A percentile compares a stretch with the other conserved stretches of the same genome.
These are phyloP conservation scores for Trypoxylon attenuatum DNA, from an alignment of 2,888 invertebrate genomes.

Conservation along the genomic window DNA sequence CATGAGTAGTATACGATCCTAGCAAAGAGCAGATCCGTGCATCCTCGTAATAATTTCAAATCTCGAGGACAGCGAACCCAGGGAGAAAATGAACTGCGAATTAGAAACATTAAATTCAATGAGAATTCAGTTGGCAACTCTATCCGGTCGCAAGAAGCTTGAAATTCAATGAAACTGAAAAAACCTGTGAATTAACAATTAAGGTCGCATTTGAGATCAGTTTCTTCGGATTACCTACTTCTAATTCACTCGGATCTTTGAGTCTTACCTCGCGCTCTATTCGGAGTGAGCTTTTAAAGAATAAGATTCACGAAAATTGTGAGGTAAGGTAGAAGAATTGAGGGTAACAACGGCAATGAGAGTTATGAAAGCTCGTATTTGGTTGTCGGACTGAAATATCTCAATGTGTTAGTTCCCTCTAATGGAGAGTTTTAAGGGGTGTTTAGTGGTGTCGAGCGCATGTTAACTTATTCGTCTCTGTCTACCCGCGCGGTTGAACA, in stretches of 20 bases:
- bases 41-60: slow-evolving; percentile 24
- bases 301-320: too few species aligned
- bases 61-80: slow-evolving; percentile 3
- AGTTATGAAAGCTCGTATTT: too few species aligned
- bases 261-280: too few species aligned
- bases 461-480: slow-evolving; percentile 15
- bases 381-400: too few species aligned
- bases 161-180: slow-evolving; percentile 27
- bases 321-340: too few species aligned
- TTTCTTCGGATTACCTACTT: slow-evolving; percentile 19
- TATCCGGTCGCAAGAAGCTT: slow-evolving; percentile 26
- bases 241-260: slow-evolving; percentile 28
- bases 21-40: not conserved
- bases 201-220: slow-evolving; percentile 22
- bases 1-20: not conserved
- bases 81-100: slow-evolving; percentile 19
- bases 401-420: slow-evolving; percentile 8
- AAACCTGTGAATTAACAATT: slow-evolving; percentile 20
- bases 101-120: slow-evolving; percentile 38
- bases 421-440: slow-evolving; percentile 16
- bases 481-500: slow-evolving; percentile 6
- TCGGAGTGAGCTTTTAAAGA: too few species aligned
- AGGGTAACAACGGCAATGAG: too few species aligned
- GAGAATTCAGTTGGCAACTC: too few species aligned
- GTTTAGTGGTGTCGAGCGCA: slow-evolving; percentile 7